These are phyloP conservation scores for Drosophila athabasca DNA, from an alignment of 1,140 invertebrate genomes.

Conservation along the genomic window DNA sequence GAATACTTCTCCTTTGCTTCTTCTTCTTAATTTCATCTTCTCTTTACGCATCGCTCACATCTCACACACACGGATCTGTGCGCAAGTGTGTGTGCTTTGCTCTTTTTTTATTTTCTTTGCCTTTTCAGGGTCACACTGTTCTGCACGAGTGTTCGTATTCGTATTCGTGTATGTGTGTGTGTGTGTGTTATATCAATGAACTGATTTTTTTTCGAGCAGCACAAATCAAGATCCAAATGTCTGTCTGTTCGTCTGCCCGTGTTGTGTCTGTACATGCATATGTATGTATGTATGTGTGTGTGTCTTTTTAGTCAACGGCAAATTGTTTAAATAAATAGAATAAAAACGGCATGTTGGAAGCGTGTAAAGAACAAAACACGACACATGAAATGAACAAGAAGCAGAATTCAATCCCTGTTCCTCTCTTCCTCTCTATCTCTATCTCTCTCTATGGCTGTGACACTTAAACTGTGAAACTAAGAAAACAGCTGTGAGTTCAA, in stretches of 20 bases:
- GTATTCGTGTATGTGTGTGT: not conserved
- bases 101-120: conserved; percentile 13
- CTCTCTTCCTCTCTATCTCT: no score
- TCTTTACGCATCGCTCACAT: not conserved
- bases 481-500: not conserved
- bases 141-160: not conserved
- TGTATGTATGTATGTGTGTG: conserved; percentile 3
- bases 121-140: conserved; percentile 48
- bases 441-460: no score
- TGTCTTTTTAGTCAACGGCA: conserved; percentile 59
- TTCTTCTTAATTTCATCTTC: not conserved
- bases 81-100: not conserved
- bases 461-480: not conserved
- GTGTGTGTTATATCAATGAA: conserved; percentile 53
- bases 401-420: no score
- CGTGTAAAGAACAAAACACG: conserved; percentile 37
- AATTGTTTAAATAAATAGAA: conserved; percentile 78
- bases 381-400: not conserved
- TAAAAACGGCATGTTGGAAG: conserved; percentile 51
- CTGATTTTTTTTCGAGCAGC: conserved; percentile 35
- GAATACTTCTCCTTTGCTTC: no score
- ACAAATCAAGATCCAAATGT: conserved; percentile 13
- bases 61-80: not conserved
- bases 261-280: not conserved
- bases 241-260: conserved; percentile 4